Evolutionary conservation across 2,797 vertebrate species (phyloP).

Genomic region (Lates japonicus): DNA sequence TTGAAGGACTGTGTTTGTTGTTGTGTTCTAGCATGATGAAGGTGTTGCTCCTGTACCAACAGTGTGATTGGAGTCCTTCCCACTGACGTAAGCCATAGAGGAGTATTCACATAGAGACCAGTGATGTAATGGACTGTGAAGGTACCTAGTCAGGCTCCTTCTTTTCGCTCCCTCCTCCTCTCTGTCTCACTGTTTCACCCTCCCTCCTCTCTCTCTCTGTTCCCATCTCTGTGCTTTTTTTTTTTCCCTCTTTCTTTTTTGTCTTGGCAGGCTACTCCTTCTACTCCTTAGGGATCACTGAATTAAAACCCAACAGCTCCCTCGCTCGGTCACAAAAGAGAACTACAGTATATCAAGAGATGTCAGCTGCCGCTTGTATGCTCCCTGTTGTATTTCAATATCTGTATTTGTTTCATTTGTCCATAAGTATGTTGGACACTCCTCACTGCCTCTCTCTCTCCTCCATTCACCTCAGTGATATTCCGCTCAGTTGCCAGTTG

Average conservation of each 20-base stretch:
- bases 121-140: constrained; percentile 83
- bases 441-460: not conserved
- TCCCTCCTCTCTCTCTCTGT: constrained; percentile 42
- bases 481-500: constrained; percentile 20
- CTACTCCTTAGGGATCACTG: constrained; percentile 73
- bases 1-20: constrained; percentile 57
- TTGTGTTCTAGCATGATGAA: constrained; percentile 67
- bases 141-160: constrained; percentile 74
- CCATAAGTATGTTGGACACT: not conserved
- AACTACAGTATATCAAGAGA: constrained; percentile 47
- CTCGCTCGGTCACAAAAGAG: constrained; percentile 59
- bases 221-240: constrained; percentile 51
- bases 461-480: constrained; percentile 21
- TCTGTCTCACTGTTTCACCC: constrained; percentile 53
- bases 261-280: constrained; percentile 70
- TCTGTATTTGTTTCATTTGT: constrained; percentile 20
- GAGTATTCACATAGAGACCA: constrained; percentile 73
- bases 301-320: constrained; percentile 81
- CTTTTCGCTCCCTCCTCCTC: constrained; percentile 64
- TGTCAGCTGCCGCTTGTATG: not conserved
- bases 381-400: constrained; percentile 2
- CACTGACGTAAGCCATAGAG: constrained; percentile 77
- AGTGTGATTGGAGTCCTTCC: constrained; percentile 74
- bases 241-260: constrained; percentile 37
- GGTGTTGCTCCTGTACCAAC: constrained; percentile 73